Evolutionary conservation across 2,888 invertebrate genomes (phyloP).

Genomic region (Pyrrhosoma nymphula): DNA sequence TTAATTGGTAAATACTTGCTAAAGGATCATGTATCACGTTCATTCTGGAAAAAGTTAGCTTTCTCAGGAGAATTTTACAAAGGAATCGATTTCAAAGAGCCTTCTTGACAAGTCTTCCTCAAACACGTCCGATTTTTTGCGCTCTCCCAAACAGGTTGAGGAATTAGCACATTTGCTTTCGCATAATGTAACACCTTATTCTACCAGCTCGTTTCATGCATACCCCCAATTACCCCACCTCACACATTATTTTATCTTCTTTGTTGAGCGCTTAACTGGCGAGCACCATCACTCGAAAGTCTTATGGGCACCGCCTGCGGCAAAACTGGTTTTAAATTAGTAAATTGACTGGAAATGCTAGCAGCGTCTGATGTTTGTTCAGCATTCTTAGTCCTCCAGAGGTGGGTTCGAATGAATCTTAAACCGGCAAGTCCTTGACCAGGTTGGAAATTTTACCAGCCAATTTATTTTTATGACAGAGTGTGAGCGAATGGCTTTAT

Average conservation of each 20-base stretch:
- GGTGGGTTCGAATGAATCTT: no score
- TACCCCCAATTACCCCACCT: not conserved
- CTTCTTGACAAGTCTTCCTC: not conserved
- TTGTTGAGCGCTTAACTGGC: not conserved
- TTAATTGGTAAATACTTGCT: no score
- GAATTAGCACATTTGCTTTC: not conserved
- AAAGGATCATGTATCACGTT: no score
- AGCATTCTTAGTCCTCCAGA: not conserved
- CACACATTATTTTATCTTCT: not conserved
- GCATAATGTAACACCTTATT: not conserved
- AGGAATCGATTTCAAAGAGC: not conserved
- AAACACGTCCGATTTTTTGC: not conserved
- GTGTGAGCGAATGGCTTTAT: no score
- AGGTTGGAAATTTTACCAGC: no score
- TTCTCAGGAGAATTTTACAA: not conserved
- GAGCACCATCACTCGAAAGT: not conserved
- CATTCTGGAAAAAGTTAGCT: not conserved
- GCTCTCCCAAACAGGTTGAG: not conserved
- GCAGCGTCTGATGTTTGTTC: not conserved
- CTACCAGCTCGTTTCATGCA: not conserved
- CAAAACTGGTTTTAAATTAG: not conserved
- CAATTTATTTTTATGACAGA: no score
- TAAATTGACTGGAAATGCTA: not conserved
- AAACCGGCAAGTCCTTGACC: no score
- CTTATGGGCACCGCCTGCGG: not conserved